Base-by-base conservation (phyloP, 2,113 vertebrate genomes). In the Nothoprocta perdicaria region DNA sequence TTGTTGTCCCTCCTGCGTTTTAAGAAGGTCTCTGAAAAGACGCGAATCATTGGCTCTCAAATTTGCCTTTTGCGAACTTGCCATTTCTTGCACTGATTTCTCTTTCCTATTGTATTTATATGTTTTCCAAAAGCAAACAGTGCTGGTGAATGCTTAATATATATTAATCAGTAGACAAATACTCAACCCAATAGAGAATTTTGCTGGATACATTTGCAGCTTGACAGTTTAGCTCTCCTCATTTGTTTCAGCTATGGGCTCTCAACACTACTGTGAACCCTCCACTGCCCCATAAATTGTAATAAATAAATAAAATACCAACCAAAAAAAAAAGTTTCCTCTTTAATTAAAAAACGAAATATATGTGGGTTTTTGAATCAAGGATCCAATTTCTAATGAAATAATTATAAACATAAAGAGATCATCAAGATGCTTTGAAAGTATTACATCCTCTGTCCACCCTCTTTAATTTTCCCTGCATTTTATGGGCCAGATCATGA, bases 101-200 rank as follows among this genome's bases (percentile, higher is more conserved):
- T 78, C 29, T 75, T 91, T 72, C 52, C 16, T 57, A 27, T 57
- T 74, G 53, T 45, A 82, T 72, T 75, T 15, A 11, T 45, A 65
- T 52, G 26, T 26, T 75, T 89, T 67, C 57, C 61, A 35, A 96
- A 95, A 89, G 35, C 19, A 92, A 94, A 88, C 6, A 65, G 41
- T 71, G 35, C 11, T 60, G 27, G 27, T 82, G 86, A 93, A 81
- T 80, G 48, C 79, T 80, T 80, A 61, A 82, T 63, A 79, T 46
- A 35, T 43, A 55, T 27, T 77, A 94, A 92, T 82, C 15, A 35
- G 46, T 31, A 74, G 31, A 77, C 23, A 90, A 92, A 80, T 46
- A 40, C 10, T 84, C 50, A 69, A 8, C 63, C 17, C 43, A 53
- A 45, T 74, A 40, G 52, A 89, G 27, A 86, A 77, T 87, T 94